These are phyloP conservation scores for Noctua comes DNA, from an alignment of 2,888 invertebrate genomes.

Conservation along the genomic window DNA sequence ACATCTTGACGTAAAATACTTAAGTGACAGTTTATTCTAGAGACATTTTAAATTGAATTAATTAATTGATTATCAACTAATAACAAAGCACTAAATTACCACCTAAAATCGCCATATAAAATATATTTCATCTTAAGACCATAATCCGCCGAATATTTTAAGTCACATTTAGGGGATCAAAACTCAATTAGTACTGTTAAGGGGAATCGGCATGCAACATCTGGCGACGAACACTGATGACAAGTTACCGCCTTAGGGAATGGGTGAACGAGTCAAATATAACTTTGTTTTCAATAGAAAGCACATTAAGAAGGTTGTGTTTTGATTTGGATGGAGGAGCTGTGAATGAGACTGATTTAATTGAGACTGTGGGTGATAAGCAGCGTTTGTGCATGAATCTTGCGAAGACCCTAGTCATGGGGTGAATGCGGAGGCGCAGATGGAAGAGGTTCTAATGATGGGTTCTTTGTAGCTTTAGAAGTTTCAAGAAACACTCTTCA, in stretches of 20 bases:
- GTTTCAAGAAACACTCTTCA: neutral
- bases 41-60: neutral
- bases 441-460: neutral
- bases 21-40: neutral
- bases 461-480: too few species aligned
- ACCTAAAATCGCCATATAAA: constrained; percentile 41
- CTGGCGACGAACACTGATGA: constrained; percentile 74
- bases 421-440: neutral
- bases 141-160: constrained; percentile 64
- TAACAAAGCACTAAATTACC: constrained; percentile 33
- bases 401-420: neutral
- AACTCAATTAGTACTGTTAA: constrained; percentile 77
- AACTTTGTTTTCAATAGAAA: constrained; percentile 65
- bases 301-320: constrained; percentile 51
- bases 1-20: neutral
- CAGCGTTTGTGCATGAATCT: neutral
- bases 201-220: constrained; percentile 73
- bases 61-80: neutral
- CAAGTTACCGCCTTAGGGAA: constrained; percentile 68
- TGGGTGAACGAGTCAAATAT: constrained; percentile 62
- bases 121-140: constrained; percentile 55
- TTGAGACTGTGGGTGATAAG: constrained; percentile 16
- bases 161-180: constrained; percentile 74
- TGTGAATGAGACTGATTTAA: constrained; percentile 18
- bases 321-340: constrained; percentile 28